Evolutionary conservation across 2,113 vertebrate genomes (phyloP), one percentile per base, ranked within the genome.

Genomic region (Zosterops borbonicus): DNA sequence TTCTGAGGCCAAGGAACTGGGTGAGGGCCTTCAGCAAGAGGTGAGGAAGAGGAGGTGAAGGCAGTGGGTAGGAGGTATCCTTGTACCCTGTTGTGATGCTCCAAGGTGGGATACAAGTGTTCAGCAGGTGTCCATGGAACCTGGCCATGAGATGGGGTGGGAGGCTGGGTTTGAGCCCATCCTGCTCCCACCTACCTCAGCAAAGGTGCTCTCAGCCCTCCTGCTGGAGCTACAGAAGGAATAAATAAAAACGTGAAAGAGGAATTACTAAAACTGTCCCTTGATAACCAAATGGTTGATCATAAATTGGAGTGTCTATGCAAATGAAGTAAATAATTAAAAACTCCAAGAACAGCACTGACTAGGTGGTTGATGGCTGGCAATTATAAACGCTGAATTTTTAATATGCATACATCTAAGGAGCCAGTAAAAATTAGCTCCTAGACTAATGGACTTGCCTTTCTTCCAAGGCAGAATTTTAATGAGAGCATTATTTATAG

Each of bases 271-370:
- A 98, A 97, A 97, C 96, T 97, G 92, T 98, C 97, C 97, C 96
- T 95, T 97, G 97, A 97, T 97, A 98, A 95, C 96, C 95, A 97
- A 98, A 97, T 95, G 95, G 97, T 96, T 95, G 96, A 97, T 98
- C 98, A 97, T 98, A 98, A 98, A 98, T 98, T 97, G 97, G 94
- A 98, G 92, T 97, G 97, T 97, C 97, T 98, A 98, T 98, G 98
- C 97, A 98, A 98, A 98, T 98, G 98, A 98, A 98, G 97, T 98
- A 98, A 98, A 98, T 98, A 98, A 98, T 98, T 98, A 98, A 98
- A 98, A 98, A 84, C 97, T 97, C 97, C 96, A 97, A 97, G 97
- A 98, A 97, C 97, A 98, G 96, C 96, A 96, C 97, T 97, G 97
- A 97, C 97, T 98, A 97, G 97, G 97, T 98, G 94, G 98, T 98